Conservation (phyloP, 1,140 invertebrate species). For the Plutomurus gul region DNA sequence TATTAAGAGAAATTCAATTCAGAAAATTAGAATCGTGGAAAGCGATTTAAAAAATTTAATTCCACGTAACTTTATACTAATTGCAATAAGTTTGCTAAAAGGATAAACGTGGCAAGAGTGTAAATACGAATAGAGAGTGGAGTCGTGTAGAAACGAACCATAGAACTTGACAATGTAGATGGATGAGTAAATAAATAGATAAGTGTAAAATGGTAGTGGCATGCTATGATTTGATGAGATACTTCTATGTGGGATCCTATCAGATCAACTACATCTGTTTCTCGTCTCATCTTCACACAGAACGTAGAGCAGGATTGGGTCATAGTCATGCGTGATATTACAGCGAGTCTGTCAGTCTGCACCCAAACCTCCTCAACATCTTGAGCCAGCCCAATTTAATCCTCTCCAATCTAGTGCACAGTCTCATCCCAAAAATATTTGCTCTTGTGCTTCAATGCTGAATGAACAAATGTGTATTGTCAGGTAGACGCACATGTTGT, state of each 20-base stretch:
- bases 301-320: constrained; percentile 39
- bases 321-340: constrained; percentile 46
- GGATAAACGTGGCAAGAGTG: too few relatives aligned
- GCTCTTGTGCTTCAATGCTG: background rate
- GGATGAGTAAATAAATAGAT: constrained; percentile 22
- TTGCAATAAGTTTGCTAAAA: too few relatives aligned
- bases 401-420: background rate
- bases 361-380: constrained; percentile 34
- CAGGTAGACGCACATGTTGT: background rate
- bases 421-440: background rate
- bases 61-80: too few relatives aligned
- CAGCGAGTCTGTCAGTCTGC: constrained; percentile 10
- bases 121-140: background rate
- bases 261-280: constrained; percentile 49
- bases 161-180: constrained; percentile 14
- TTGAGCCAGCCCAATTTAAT: constrained; percentile 27
- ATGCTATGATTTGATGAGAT: constrained; percentile 29
- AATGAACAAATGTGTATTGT: background rate
- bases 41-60: too few relatives aligned
- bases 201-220: constrained; percentile 23
- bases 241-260: constrained; percentile 48
- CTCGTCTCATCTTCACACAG: constrained; percentile 37
- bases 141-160: background rate
- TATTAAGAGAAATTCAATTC: too few relatives aligned
- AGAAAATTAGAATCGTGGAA: too few relatives aligned